Evolutionary conservation across 2,113 vertebrate species (phyloP).

Genomic region (Sapayoa aenigma): DNA sequence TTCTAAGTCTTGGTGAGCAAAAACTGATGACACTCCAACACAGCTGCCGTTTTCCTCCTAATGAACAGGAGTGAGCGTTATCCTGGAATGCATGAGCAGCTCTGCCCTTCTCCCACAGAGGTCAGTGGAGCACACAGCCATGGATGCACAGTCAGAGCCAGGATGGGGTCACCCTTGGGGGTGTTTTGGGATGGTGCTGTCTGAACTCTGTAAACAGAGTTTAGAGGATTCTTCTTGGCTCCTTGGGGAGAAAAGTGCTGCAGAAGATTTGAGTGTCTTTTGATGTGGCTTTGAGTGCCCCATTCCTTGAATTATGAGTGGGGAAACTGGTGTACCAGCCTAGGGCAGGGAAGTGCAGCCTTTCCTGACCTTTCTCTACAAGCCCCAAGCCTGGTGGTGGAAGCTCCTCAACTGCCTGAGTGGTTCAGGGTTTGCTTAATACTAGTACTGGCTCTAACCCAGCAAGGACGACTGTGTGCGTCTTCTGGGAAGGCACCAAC

Average conservation of each 20-base stretch:
- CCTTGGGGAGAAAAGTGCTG: not conserved
- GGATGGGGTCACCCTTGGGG: not conserved
- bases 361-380: not conserved
- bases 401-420: not conserved
- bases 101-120: not conserved
- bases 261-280: not conserved
- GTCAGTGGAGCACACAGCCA: not conserved
- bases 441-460: not conserved
- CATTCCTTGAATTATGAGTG: not conserved
- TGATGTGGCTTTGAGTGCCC: not conserved
- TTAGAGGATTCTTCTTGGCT: not conserved
- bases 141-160: not conserved
- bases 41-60: not conserved
- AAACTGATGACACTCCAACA: rapidly evolving
- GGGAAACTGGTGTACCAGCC: not conserved
- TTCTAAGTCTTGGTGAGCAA: not conserved
- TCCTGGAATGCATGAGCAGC: not conserved
- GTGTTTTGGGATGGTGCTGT: not conserved
- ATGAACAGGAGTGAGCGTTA: not conserved
- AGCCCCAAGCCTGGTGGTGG: not conserved
- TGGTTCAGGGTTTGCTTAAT: not conserved
- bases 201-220: not conserved
- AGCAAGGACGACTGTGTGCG: rapidly evolving
- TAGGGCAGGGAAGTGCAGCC: not conserved
- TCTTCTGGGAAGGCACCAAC: not conserved